Evolutionary conservation across 2,797 vertebrate genomes (phyloP).

Genomic region (Halcyon chelicuti): DNA sequence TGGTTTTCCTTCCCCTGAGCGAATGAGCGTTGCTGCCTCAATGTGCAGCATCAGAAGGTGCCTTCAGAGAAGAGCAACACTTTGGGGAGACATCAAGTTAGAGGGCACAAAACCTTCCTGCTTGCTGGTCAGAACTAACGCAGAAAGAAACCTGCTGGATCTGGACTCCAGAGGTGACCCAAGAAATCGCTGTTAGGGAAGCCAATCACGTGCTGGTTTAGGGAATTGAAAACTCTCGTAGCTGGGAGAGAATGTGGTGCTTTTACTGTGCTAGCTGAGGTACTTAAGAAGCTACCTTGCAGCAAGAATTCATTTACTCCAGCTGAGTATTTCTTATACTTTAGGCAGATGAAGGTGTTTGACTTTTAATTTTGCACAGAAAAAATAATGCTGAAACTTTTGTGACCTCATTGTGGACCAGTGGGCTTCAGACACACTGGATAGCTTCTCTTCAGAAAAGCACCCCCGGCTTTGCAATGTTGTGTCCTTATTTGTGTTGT

Average conservation of each 20-base stretch:
- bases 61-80: background rate
- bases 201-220: background rate
- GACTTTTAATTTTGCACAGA: background rate
- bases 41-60: background rate
- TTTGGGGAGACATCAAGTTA: background rate
- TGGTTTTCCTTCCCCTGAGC: background rate
- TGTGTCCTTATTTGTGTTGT: background rate
- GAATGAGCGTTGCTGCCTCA: background rate
- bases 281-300: background rate
- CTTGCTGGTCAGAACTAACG: background rate
- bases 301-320: background rate
- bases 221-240: background rate
- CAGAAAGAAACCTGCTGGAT: background rate
- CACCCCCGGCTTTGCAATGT: background rate
- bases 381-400: background rate
- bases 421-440: background rate
- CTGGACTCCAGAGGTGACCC: background rate
- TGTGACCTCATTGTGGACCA: background rate
- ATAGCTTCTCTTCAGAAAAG: background rate
- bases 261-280: background rate
- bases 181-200: background rate
- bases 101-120: background rate
- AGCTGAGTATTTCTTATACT: background rate
- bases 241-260: background rate
- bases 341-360: background rate